Evolutionary conservation across 2,797 vertebrate genomes (phyloP), one percentile per base, ranked within the genome.

Genomic region (Acanthis flammea): DNA sequence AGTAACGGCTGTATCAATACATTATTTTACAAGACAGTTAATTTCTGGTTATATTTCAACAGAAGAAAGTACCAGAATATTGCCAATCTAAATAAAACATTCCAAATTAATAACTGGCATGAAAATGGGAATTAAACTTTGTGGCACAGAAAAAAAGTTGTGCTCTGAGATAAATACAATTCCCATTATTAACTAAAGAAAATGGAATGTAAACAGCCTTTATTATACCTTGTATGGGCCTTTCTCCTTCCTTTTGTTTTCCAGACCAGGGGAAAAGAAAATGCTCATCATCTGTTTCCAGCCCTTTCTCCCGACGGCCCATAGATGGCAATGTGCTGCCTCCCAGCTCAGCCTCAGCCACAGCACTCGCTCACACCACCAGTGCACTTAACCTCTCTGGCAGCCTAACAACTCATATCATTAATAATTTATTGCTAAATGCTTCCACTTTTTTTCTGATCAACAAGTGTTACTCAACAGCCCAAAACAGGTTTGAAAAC

Each of bases 291-390:
- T 5, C 6, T 1, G 3, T 19, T 60, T 42, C 60, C 27, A 86
- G 17, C 44, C 31, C 60, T 86, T 94, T 51, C 93, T 61, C 6
- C 63, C 8, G 19, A 7, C 14, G 60, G 93, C 95, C 96, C 83
- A 81, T 94, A 97, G 96, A 95, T 96, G 94, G 96, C 96, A 95
- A 96, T 94, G 86, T 4, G 51, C 85, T 72, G 94, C 95, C 80
- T 96, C 79, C 53, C 24, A 76, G 89, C 79, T 24, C 87, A 13
- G 12, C 45, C 25, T 3, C 45, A 28, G 70, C n/a, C 10, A 0
- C 16, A 35, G 48, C 1, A 7, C 1, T n/a, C 1, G 1, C 62
- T 79, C 91, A 9, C 67, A 45, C 5, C 44, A 33, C 23, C 65
- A 11, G 22, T 0, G 8, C 13, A 0, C 27, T 75, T 35, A 27